Evolutionary conservation across 2,113 vertebrate genomes (phyloP).

Genomic region (Apus apus): DNA sequence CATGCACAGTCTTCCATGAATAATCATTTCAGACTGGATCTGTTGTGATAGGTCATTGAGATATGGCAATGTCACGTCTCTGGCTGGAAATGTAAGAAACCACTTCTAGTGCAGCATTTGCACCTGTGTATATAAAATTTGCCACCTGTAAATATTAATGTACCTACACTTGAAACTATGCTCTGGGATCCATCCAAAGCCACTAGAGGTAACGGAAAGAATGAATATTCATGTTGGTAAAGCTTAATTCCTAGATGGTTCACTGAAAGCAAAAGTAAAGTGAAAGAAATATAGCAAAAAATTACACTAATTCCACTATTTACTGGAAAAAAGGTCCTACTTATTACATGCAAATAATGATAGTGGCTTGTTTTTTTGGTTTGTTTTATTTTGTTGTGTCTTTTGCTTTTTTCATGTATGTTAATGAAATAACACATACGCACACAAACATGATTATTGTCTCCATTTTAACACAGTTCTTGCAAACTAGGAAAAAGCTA

Average conservation of each 20-base stretch:
- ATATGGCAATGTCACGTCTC: conserved; percentile 7
- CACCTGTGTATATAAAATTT: conserved; percentile 45
- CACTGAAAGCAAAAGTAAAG: conserved; percentile 1
- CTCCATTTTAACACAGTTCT: neutral
- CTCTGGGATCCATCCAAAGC: conserved; percentile 51
- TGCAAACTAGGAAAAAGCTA: neutral
- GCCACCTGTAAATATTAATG: conserved; percentile 62
- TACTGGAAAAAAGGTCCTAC: neutral
- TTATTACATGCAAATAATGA: neutral
- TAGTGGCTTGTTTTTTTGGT: neutral
- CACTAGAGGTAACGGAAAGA: conserved; percentile 35
- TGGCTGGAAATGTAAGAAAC: conserved; percentile 34
- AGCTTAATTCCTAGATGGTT: conserved; percentile 29
- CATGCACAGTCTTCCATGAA: conserved; percentile 30
- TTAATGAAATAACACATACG: neutral
- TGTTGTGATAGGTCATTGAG: conserved; percentile 55
- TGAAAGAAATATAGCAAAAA: conserved; percentile 30
- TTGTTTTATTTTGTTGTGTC: too few relatives aligned
- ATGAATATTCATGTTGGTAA: conserved; percentile 56
- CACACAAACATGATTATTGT: neutral
- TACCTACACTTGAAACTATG: conserved; percentile 11
- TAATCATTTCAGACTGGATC: conserved; percentile 42
- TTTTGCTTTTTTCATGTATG: neutral
- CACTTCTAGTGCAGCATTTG: conserved; percentile 4
- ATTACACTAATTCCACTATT: neutral